These are phyloP conservation scores for Chaitophorus viminalis DNA, from an alignment of 2,888 invertebrate genomes.

Conservation along the genomic window DNA sequence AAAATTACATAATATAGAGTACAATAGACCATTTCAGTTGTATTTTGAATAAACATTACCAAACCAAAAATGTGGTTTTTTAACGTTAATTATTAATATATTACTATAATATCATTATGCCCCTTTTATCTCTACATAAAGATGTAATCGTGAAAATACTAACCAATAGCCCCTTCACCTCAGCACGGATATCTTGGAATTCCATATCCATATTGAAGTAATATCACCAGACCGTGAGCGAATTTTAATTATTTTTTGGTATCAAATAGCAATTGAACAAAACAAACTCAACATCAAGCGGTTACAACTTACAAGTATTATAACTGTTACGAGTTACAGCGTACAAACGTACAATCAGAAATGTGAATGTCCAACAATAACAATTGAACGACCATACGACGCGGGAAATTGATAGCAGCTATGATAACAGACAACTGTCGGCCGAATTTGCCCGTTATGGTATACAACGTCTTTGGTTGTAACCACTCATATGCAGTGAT, in stretches of 20 bases:
- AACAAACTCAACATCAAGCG: no score
- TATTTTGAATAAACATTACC: no score
- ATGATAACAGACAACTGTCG: neutral
- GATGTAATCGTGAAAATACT: constrained; percentile 66
- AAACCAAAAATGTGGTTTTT: neutral
- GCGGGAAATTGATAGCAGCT: constrained; percentile 50
- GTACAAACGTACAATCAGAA: neutral
- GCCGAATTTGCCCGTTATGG: no score
- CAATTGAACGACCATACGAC: neutral
- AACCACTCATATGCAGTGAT: no score
- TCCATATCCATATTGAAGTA: constrained; percentile 72
- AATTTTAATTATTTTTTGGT: neutral
- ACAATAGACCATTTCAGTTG: no score
- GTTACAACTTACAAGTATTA: no score
- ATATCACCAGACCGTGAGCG: no score
- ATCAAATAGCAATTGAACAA: neutral
- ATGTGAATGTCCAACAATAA: neutral
- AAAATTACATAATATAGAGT: no score
- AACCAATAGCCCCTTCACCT: constrained; percentile 90
- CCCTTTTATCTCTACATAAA: no score
- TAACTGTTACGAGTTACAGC: neutral
- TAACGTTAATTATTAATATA: neutral
- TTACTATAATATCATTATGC: neutral
- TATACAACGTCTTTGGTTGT: no score
- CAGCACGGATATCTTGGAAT: constrained; percentile 84